Evolutionary conservation across 2,888 invertebrate genomes (phyloP), one percentile per base, ranked within the genome.

Genomic region (Baccha elongata): DNA sequence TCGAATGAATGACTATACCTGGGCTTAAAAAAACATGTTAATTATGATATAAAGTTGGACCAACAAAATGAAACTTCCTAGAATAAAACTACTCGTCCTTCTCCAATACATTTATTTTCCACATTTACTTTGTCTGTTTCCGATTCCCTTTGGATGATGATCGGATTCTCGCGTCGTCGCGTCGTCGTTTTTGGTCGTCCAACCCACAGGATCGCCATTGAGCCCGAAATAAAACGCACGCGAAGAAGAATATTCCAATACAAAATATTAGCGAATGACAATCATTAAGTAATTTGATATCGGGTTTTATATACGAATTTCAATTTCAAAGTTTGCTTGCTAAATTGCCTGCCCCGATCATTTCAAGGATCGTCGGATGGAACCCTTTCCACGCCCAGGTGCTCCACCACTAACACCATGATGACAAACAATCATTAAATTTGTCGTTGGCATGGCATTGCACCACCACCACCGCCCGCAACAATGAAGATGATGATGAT

Each of bases 231-330:
- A 37, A 60, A 58, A 26, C 64, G 50, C 65, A 76, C 50, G 53
- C 46, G 44, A 55, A 48, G 42, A 37, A 29, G 50, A 67, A 50
- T 48, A 78, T 55, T 48, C 40, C 37, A 78, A 50, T 68, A 78
- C 19, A 42, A 53, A 64, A 83, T 78, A 78, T 84, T 80, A 80
- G 85, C 76, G 85, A 86, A 86, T 85, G 85, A 85, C 79, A 74
- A 84, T 85, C 86, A 86, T 86, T 86, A 86, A 81, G 86, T 85
- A 86, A 86, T 86, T 85, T 80, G 85, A 86, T 86, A 86, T 79
- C 44, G 62, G 19, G 37, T 84, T 68, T 83, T 78, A 80, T 78
- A 80, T 85, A 46, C 55, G 64, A 65, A 52, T 73, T 73, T 67
- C 64, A 68, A 75, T 69, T 44, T 32, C 42, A 64, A 35, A 23